Evolutionary conservation across 2,888 invertebrate genomes (phyloP).

Genomic region (Phytoseiulus persimilis): DNA sequence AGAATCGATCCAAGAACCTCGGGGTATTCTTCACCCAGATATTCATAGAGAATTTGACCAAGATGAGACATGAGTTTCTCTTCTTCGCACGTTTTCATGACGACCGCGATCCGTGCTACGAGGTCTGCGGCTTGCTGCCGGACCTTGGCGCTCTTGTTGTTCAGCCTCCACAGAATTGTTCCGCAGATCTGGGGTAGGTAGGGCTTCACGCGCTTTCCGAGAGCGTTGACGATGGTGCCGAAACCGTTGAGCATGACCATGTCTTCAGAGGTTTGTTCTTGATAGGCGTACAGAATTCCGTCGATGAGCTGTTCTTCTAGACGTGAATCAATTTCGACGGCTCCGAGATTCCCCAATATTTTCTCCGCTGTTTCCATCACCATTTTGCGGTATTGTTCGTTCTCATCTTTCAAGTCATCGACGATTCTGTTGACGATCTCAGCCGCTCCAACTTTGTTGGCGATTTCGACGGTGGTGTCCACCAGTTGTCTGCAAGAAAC

Average conservation of each 20-base stretch:
- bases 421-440: slow-evolving; percentile 98
- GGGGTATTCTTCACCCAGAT: slow-evolving; percentile 97
- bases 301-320: slow-evolving; percentile 98
- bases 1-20: slow-evolving; percentile 96
- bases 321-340: slow-evolving; percentile 93
- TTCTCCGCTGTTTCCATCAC: slow-evolving; percentile 99
- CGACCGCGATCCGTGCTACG: slow-evolving; percentile 92
- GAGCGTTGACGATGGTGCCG: slow-evolving; percentile 93
- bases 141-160: slow-evolving; percentile 97
- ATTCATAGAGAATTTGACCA: slow-evolving; percentile 96
- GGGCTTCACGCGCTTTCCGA: slow-evolving; percentile 94
- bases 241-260: slow-evolving; percentile 99
- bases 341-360: slow-evolving; percentile 92
- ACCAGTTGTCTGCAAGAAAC: slow-evolving; percentile 60
- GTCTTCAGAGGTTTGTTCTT: slow-evolving; percentile 99
- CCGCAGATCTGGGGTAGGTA: slow-evolving; percentile 99
- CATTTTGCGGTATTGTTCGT: slow-evolving; percentile 99
- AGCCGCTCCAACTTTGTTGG: slow-evolving; percentile 98
- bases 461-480: slow-evolving; percentile 98
- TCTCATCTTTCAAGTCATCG: slow-evolving; percentile 97
- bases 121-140: slow-evolving; percentile 98
- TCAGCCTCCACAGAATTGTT: slow-evolving; percentile 97
- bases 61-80: slow-evolving; percentile 99
- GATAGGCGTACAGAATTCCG: slow-evolving; percentile 97
- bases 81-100: slow-evolving; percentile 99